These are phyloP conservation scores for Alentia gelatinosa DNA, from an alignment of 2,888 invertebrate species.

Conservation along the genomic window DNA sequence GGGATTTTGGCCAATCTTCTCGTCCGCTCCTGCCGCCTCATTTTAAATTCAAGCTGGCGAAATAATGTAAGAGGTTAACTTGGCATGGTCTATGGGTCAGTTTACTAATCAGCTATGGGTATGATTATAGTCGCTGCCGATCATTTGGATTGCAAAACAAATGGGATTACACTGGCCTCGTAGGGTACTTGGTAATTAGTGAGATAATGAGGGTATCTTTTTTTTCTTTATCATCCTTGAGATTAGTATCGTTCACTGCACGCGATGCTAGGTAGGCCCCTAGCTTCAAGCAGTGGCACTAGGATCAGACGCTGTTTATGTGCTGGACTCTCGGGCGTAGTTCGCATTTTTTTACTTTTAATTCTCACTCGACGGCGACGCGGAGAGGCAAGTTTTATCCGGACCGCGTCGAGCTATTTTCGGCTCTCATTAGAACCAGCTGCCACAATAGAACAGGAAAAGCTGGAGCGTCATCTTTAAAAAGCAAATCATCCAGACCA, in stretches of 20 bases:
- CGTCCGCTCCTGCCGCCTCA: no score
- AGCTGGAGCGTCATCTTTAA: neutral
- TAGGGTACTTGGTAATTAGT: neutral
- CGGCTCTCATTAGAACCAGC: neutral
- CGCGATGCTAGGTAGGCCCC: neutral
- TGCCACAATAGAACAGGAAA: constrained; percentile 1
- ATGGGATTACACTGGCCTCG: neutral
- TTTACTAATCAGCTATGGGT: no score
- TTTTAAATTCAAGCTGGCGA: no score
- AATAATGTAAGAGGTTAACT: no score
- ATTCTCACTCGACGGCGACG: no score
- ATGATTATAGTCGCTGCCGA: no score
- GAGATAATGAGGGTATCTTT: neutral
- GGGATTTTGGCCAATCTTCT: no score
- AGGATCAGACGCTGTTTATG: constrained; percentile 1
- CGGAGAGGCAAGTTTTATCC: neutral
- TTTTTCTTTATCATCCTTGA: constrained; percentile 4
- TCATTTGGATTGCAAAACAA: neutral
- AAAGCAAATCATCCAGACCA: neutral
- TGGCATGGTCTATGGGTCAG: no score
- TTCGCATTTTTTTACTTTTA: neutral
- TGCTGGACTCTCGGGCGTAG: neutral
- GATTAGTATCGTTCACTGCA: neutral
- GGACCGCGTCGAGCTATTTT: neutral
- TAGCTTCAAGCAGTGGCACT: neutral